Conservation (phyloP, 37 sponge, comb jelly and placozoan genomes). For the Haliclona indistincta region DNA sequence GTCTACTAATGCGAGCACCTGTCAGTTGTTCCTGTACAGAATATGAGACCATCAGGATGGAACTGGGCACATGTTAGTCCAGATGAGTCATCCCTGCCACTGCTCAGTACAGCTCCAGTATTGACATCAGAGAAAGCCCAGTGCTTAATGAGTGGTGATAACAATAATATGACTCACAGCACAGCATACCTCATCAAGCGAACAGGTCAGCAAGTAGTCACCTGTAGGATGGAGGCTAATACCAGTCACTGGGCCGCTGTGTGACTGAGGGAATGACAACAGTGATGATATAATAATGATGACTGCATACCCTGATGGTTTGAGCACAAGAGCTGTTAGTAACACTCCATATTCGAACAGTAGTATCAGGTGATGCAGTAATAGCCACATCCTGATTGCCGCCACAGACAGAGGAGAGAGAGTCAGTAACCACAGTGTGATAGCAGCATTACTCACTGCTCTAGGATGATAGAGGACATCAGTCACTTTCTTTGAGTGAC, state of each 20-base stretch:
- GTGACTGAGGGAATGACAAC: conserved; percentile 55
- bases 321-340: conserved; percentile 40
- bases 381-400: conserved; percentile 75
- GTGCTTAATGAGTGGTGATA: conserved; percentile 33
- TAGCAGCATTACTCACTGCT: conserved; percentile 40
- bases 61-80: conserved; percentile 92
- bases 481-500: conserved; percentile 97
- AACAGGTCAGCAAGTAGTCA: conserved; percentile 88
- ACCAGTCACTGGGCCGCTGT: conserved; percentile 91
- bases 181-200: conserved; percentile 65
- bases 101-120: conserved; percentile 78
- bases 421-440: not conserved
- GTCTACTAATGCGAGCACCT: conserved; percentile 41
- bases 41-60: conserved; percentile 99
- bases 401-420: not conserved
- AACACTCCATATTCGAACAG: conserved; percentile 85
- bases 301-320: conserved; percentile 64
- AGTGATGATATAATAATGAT: not conserved
- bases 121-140: conserved; percentile 97
- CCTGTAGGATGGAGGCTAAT: conserved; percentile 98
- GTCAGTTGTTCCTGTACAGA: conserved; percentile 97
- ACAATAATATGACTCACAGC: not conserved
- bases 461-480: conserved; percentile 85
- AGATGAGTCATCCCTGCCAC: conserved; percentile 61
- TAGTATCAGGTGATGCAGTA: conserved; percentile 91